Evolutionary conservation across 1,140 invertebrate species (phyloP), one percentile per base, ranked within the genome.

Genomic region (Arion vulgaris): DNA sequence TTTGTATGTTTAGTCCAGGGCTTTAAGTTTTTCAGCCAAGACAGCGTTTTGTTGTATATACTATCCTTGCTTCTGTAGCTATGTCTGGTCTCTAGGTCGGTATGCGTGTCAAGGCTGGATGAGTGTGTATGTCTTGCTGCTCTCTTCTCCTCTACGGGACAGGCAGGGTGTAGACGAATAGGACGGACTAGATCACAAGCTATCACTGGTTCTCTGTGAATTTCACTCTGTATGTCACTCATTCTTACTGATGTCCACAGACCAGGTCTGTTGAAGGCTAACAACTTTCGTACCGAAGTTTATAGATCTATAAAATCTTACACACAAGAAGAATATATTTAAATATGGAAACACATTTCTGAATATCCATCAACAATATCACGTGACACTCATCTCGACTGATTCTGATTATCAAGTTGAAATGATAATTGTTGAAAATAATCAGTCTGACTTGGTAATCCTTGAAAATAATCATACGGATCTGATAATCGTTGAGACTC

Each of bases 1-100:
- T 28, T 73, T 39, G 75, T 32, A 41, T 81, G 77, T 66, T 86
- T 86, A 76, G 38, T 79, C 68, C 73, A 85, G 38, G 83, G 80
- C 51, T 84, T 83, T 23, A 86, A 49, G 72, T 86, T 83, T 34
- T 74, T 81, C 53, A 86, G 78, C 85, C 85, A 86, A 28, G 85
- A 86, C 66, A 86, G 66, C 0, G 85, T 86, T 66, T 83, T 86
- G 79, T 83, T 83, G 76, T 86, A 86, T 66, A 86, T 72, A 69
- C 53, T 81, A 78, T 86, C 84, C 76, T 86, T 86, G 53, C 26
- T 57, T 36, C 17, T 45, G 49, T 53, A 78, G 73, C 75, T 41
- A 38, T 38, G 41, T 39, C 57, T 11, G 72, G 41, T 19, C 57
- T 79, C 41, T 41, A 32, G 68, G 28, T 53, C n/a, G 4, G 17